A percentile compares a stretch with the other conserved stretches of the same genome.
These are phyloP conservation scores for Diploptera punctata DNA, from an alignment of 2,888 invertebrate species.

Conservation along the genomic window DNA sequence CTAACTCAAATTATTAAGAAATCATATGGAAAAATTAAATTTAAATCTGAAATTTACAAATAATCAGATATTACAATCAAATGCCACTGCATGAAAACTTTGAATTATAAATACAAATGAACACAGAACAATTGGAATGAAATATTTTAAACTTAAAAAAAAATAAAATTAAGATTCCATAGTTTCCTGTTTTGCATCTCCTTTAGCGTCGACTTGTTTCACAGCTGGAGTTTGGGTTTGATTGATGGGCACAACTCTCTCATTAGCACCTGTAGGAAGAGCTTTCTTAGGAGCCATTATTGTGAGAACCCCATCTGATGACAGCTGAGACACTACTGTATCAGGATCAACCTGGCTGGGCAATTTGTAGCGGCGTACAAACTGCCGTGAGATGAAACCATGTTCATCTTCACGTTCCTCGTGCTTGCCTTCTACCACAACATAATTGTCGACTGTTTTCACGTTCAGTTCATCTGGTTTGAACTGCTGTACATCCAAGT, in stretches of 20 bases:
- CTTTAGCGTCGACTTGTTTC: neutral
- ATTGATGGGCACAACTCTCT: conserved; percentile 22
- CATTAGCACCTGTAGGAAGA: conserved; percentile 37
- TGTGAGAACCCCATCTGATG: conserved; percentile 54
- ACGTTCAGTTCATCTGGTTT: conserved; percentile 52
- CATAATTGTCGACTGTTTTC: conserved; percentile 50
- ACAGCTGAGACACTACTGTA: conserved; percentile 51
- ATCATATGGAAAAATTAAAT: too few species aligned
- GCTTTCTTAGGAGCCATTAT: conserved; percentile 50
- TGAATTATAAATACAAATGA: too few species aligned
- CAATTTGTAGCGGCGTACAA: conserved; percentile 51
- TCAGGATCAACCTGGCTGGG: conserved; percentile 51
- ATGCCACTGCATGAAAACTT: too few species aligned
- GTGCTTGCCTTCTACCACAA: conserved; percentile 53
- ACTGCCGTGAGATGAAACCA: conserved; percentile 52
- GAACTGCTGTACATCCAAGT: conserved; percentile 52
- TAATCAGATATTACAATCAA: too few species aligned
- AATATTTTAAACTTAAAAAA: too few species aligned
- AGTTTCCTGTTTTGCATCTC: neutral
- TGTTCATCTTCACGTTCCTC: conserved; percentile 52
- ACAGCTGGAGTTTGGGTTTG: conserved; percentile 31
- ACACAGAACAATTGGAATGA: too few species aligned
- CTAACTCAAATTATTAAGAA: too few species aligned
- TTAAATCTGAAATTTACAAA: too few species aligned
- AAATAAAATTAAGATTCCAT: neutral